Conservation (phyloP, 2,113 vertebrate genomes). For the Ptyas mucosa region DNA sequence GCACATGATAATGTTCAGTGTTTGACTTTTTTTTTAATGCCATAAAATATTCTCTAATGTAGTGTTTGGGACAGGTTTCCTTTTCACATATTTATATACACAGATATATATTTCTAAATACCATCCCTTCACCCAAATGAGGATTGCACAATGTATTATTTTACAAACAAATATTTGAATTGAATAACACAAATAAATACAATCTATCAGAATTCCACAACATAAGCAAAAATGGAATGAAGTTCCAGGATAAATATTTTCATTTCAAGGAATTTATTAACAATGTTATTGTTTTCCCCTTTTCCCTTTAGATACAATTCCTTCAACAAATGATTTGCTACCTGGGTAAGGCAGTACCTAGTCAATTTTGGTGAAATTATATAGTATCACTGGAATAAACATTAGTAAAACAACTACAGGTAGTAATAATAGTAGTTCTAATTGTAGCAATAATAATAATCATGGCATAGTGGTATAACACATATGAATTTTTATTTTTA, state of each 20-base stretch:
- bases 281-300: slow-evolving; percentile 21
- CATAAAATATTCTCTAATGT: slow-evolving; percentile 56
- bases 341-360: slow-evolving; percentile 39
- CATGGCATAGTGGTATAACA: slow-evolving; percentile 44
- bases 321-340: slow-evolving; percentile 52
- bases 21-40: slow-evolving; percentile 57
- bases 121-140: slow-evolving; percentile 58
- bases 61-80: slow-evolving; percentile 54
- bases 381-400: slow-evolving; percentile 30
- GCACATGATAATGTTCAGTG: slow-evolving; percentile 60
- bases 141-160: slow-evolving; percentile 75
- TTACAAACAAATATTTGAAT: slow-evolving; percentile 80
- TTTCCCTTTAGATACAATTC: slow-evolving; percentile 32
- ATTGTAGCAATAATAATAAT: slow-evolving; percentile 10
- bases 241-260: slow-evolving; percentile 60
- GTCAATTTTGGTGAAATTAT: slow-evolving; percentile 50
- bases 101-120: slow-evolving; percentile 67
- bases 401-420: slow-evolving; percentile 32
- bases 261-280: slow-evolving; percentile 54
- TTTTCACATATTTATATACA: slow-evolving; percentile 70
- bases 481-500: slow-evolving; percentile 44
- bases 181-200: slow-evolving; percentile 82
- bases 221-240: slow-evolving; percentile 66
- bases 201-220: slow-evolving; percentile 78
- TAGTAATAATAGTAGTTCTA: slow-evolving; percentile 7